Base-by-base conservation (phyloP, 2,113 vertebrate species). In the Bambusicola thoracicus region DNA sequence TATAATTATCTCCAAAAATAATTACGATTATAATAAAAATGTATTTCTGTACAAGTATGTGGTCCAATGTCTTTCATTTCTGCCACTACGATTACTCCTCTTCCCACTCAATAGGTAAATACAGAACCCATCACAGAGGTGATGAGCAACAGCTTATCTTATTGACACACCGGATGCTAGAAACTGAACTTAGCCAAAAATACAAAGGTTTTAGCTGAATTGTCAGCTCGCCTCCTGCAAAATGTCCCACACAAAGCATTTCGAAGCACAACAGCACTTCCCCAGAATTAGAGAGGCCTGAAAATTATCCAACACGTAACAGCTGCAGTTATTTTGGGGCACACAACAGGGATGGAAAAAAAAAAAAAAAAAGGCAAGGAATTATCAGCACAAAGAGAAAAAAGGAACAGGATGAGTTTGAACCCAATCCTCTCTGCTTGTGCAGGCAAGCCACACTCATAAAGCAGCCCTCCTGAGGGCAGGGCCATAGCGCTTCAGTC, bases 361-460 rank as follows among this genome's bases (percentile, higher is more conserved):
- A 30, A 83, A 79, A 56, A 70, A 79, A 43, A 69, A 30, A 83
- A 79, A 58, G 9, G 22, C 29, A 55, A 19, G 7, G 18, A 81
- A 88, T 27, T 22, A 53, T 61, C 44, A 49, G 29, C 22, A 38
- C 7, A 20, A 90, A 66, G 46, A 62, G 46, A 41, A 86, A 67
- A 67, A 73, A 48, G 20, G 27, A 46, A 19, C 9, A 46, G 41
- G 40, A 10, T 13, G 25, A 20, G 13, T 34, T 62, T 16, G 68
- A 80, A 67, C 34, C 11, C n/a, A 76, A 4, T 3, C 13, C 25
- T 67, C 58, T 40, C 41, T 2, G 8, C 21, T 56, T 46, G 44
- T 0, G 1, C 21, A 46, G 5, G 51, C 8, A 62, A 30, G 32
- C 27, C 10, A 38, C 44, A 55, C 27, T 14, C 68, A 44, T 0